Evolutionary conservation across 2,888 invertebrate species (phyloP).

Genomic region (Sphinx pinastri): DNA sequence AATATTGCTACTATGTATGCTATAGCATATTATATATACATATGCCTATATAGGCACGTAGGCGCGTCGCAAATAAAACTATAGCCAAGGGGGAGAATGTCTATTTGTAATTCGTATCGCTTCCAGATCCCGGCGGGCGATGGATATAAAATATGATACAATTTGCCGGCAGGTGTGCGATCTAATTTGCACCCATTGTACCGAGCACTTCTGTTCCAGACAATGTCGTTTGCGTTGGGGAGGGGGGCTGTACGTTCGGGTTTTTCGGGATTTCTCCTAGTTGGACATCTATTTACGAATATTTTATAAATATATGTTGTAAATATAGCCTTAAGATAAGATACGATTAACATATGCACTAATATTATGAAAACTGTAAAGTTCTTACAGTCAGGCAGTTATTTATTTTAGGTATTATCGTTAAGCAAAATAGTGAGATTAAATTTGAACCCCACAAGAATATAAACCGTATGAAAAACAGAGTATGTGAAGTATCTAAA

Average conservation of each 20-base stretch:
- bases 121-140: background rate
- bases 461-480: too few relatives aligned
- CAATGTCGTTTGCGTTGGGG: background rate
- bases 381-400: too few relatives aligned
- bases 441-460: too few relatives aligned
- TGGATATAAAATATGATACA: constrained; percentile 23
- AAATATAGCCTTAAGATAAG: too few relatives aligned
- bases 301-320: too few relatives aligned
- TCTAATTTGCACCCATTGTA: constrained; percentile 20
- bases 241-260: background rate
- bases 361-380: too few relatives aligned
- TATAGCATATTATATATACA: background rate
- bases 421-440: too few relatives aligned
- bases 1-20: background rate
- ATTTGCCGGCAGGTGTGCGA: constrained; percentile 17
- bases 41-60: background rate
- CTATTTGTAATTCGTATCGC: constrained; percentile 12
- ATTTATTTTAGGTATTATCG: too few relatives aligned
- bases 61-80: constrained; percentile 8
- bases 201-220: constrained; percentile 6
- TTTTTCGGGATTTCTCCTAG: too few relatives aligned
- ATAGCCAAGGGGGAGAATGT: constrained; percentile 8
- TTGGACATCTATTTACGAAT: too few relatives aligned
- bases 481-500: too few relatives aligned
- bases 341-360: too few relatives aligned